Conservation (phyloP, 2,113 vertebrate species). For the Machaerirhynchus nigripectus region DNA sequence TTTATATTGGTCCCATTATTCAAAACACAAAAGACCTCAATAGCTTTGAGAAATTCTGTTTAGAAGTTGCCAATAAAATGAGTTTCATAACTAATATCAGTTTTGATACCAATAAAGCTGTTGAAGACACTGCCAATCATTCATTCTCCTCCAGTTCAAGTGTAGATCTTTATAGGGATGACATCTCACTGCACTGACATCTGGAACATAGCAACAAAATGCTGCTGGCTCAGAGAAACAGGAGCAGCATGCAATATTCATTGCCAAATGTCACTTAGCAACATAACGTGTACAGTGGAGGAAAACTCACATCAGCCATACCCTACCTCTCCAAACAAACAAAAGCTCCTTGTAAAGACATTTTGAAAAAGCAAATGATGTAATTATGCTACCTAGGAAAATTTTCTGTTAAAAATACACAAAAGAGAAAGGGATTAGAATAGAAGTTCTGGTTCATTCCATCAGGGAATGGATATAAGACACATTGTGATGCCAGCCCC, state of each 20-base stretch:
- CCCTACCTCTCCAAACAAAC: background rate
- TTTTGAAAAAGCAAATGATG: background rate
- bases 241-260: constrained; percentile 29
- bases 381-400: background rate
- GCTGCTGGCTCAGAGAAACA: constrained; percentile 46
- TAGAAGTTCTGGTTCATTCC: background rate
- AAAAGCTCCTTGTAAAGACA: background rate
- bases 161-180: constrained; percentile 13
- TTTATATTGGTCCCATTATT: constrained; percentile 3
- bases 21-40: background rate
- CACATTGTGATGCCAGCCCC: background rate
- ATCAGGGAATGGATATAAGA: background rate
- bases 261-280: constrained; percentile 64
- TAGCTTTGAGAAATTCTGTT: background rate
- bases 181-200: constrained; percentile 58
- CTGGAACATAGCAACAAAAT: constrained; percentile 57
- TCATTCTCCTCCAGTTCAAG: constrained; percentile 24
- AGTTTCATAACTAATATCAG: constrained; percentile 4
- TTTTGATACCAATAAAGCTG: constrained; percentile 25
- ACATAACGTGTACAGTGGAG: background rate
- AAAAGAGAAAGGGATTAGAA: background rate
- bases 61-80: background rate
- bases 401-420: background rate
- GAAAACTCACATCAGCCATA: constrained; percentile 24
- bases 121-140: constrained; percentile 13